These are phyloP conservation scores for Acrobasis repandana DNA, from an alignment of 2,888 invertebrate species.

Conservation along the genomic window DNA sequence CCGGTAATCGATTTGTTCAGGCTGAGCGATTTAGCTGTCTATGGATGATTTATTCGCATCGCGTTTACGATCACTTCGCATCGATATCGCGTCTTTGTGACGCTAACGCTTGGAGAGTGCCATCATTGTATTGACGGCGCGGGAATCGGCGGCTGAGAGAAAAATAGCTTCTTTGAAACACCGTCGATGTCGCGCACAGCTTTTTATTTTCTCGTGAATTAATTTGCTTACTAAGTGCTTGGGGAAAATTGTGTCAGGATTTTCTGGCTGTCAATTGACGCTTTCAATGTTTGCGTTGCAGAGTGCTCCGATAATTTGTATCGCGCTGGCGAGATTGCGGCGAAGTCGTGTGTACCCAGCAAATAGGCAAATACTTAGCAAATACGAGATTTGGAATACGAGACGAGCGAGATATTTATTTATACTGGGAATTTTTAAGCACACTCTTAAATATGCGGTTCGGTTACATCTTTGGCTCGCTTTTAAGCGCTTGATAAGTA, in stretches of 20 bases:
- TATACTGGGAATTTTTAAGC: not conserved
- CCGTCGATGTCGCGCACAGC: constrained; percentile 47
- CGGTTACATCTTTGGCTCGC: not conserved
- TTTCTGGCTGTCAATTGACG: constrained; percentile 54
- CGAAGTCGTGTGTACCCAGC: constrained; percentile 36
- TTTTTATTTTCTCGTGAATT: constrained; percentile 65
- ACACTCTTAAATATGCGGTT: not conserved
- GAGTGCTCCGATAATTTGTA: constrained; percentile 49
- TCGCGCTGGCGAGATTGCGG: constrained; percentile 36
- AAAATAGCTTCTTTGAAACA: constrained; percentile 62
- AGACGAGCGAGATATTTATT: not conserved
- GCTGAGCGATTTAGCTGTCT: constrained; percentile 52
- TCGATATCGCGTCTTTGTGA: constrained; percentile 60
- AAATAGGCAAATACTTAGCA: constrained; percentile 24
- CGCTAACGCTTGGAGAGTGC: constrained; percentile 51
- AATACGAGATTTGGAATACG: not conserved
- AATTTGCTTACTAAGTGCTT: constrained; percentile 69
- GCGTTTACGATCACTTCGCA: constrained; percentile 49
- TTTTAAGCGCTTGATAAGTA: too few species aligned
- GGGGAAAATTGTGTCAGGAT: constrained; percentile 53
- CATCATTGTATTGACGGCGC: constrained; percentile 39
- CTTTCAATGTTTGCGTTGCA: constrained; percentile 55
- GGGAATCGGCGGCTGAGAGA: constrained; percentile 53
- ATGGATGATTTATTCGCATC: constrained; percentile 66
- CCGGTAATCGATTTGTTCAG: constrained; percentile 56